phyloP scores from a whole-genome alignment of 2,888 invertebrate genomes.

The Dermolepida albohirtum region DNA sequence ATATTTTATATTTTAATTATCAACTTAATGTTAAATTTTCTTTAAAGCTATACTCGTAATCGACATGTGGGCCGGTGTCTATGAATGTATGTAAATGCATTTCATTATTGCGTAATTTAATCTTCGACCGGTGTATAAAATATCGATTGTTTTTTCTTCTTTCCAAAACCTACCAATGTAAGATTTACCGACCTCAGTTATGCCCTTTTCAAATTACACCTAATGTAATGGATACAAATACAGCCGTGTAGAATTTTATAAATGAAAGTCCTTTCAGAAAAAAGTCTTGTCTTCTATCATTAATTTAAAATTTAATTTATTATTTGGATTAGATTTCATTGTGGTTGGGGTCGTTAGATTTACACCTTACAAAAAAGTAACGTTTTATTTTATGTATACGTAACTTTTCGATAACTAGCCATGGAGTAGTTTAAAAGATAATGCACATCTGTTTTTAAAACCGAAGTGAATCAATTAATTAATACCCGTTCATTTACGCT shows the following conservation, averaged over 20 bases:
- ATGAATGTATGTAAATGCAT: conserved; percentile 20
- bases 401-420: background rate
- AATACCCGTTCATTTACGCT: conserved; percentile 25
- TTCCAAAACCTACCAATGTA: background rate
- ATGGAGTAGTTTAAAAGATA: conserved; percentile 12
- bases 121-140: conserved; percentile 8
- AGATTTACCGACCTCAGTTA: conserved; percentile 28
- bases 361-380: background rate
- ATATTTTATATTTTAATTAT: conserved; percentile 28
- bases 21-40: conserved; percentile 11
- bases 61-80: conserved; percentile 24
- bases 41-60: background rate
- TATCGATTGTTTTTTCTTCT: conserved; percentile 26
- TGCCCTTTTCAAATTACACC: conserved; percentile 8
- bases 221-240: conserved; percentile 23
- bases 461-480: conserved; percentile 16
- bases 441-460: conserved; percentile 5
- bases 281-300: conserved; percentile 5
- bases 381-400: conserved; percentile 5
- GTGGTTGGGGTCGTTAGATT: conserved; percentile 15
- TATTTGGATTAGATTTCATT: conserved; percentile 27
- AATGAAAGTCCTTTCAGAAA: conserved; percentile 15
- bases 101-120: conserved; percentile 37
- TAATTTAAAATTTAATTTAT: conserved; percentile 35
- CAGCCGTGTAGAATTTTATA: conserved; percentile 14